A percentile compares a stretch with the other conserved stretches of the same genome.
phyloP scores from a whole-genome alignment of 2,888 invertebrate species.

The Noctua janthina region DNA sequence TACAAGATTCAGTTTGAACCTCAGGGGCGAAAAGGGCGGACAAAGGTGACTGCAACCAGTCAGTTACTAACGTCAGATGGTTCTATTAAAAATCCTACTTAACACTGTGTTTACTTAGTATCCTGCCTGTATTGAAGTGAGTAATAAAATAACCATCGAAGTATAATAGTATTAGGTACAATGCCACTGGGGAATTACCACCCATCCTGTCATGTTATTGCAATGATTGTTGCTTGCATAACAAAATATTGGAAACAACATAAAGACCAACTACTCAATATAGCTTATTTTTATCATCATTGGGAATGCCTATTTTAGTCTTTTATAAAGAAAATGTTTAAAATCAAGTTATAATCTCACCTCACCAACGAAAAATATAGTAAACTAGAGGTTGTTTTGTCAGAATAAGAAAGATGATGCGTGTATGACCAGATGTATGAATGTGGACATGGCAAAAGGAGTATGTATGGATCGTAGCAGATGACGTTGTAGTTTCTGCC shows the following conservation, averaged over 20 bases:
- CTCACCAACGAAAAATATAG: background rate
- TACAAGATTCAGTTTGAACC: background rate
- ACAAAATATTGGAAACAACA: conserved; percentile 8
- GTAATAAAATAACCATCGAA: conserved; percentile 6
- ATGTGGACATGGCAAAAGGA: too few relatives aligned
- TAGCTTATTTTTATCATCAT: background rate
- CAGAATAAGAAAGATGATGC: background rate
- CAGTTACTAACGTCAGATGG: background rate
- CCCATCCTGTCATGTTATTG: conserved; percentile 1
- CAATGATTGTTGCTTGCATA: conserved; percentile 7
- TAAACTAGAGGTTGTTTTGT: background rate
- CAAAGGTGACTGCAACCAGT: too few relatives aligned
- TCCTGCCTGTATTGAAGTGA: background rate
- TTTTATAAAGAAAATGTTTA: background rate
- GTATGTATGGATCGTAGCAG: too few relatives aligned
- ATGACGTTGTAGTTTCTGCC: too few relatives aligned
- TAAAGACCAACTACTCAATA: background rate
- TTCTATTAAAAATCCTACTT: background rate
- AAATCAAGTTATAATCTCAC: background rate
- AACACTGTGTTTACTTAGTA: background rate
- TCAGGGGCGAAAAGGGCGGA: too few relatives aligned
- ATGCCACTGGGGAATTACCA: conserved; percentile 27
- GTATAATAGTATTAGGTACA: background rate
- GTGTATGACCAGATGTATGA: too few relatives aligned
- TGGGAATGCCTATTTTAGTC: too few relatives aligned